Base-by-base conservation (phyloP, 2,888 invertebrate genomes). In the Fabriciana adippe region DNA sequence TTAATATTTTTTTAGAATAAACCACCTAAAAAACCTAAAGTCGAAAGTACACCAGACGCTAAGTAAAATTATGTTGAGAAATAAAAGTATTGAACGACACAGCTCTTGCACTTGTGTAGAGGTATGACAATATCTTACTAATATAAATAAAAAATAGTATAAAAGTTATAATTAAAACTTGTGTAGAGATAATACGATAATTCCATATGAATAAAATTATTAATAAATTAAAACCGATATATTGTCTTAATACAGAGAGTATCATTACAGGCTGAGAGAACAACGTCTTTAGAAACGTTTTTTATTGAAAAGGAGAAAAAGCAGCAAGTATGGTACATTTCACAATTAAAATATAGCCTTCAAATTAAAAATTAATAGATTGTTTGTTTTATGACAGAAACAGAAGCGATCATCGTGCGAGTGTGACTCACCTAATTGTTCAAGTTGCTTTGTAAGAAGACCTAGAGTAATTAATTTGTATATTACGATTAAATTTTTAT, bases 361-460 rank as follows among this genome's bases (percentile, higher is more conserved):
- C 11, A 41, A 41, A 41, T 11, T 11, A 41, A 41, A 41, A 41
- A 1, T 41, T 41, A 14, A 11, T 35, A 18, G 15, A 55, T 11
- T 55, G 5, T 1, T 15, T 55, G 47, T 47, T 47, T 41, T 64
- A 53, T 67, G 66, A 18, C 73, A 76, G 71, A 74, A 74, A 66
- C 77, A 78, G 70, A 77, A 74, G 64, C 74, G 69, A 1, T 35
- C 50, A n/a, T 60, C 71, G 57, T 82, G 81, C 73, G 81, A 82
- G 72, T 82, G 82, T 67, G 45, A 74, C 51, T 69, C 73, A 0
- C 79, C 79, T 14, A 68, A 15, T 0, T 83, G 82, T 67, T 75
- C 75, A 21, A 76, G 73, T 47, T 83, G 82, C 70, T 82, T 82
- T 69, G 80, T 82, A 41, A 70, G 54, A 64, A 77, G 66, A 64